These are phyloP conservation scores for Natator depressus DNA, from an alignment of 2,113 vertebrate genomes.

Conservation along the genomic window DNA sequence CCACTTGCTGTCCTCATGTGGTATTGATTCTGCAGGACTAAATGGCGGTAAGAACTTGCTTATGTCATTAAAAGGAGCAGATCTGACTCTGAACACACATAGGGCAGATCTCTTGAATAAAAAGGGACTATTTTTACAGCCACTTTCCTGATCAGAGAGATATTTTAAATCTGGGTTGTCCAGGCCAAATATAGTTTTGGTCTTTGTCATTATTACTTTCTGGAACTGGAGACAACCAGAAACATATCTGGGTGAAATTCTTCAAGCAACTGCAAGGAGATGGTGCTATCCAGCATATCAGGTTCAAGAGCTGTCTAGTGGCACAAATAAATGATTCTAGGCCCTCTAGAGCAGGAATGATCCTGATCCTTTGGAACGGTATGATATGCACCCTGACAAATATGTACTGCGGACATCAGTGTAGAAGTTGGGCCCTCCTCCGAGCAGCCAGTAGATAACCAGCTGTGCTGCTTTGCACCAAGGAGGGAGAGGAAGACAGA, in stretches of 20 bases:
- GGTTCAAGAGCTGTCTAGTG: background rate
- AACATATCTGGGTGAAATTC: background rate
- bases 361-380: background rate
- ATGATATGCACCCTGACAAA: background rate
- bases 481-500: background rate
- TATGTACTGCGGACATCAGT: background rate
- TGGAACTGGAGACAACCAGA: background rate
- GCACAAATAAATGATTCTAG: background rate
- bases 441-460: background rate
- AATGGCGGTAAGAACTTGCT: background rate
- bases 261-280: background rate
- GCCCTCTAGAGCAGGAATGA: too few relatives aligned
- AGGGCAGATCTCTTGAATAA: slow-evolving; percentile 39
- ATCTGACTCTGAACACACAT: slow-evolving; percentile 32
- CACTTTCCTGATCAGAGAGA: background rate
- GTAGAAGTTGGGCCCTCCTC: background rate
- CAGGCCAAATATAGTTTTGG: background rate
- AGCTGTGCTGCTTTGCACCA: background rate
- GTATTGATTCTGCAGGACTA: slow-evolving; percentile 4
- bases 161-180: background rate
- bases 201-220: background rate
- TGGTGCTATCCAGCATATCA: background rate
- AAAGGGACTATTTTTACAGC: background rate
- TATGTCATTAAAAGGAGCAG: background rate
- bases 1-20: slow-evolving; percentile 24